Evolutionary conservation across 2,797 vertebrate species (phyloP).

Genomic region (Falco peregrinus): DNA sequence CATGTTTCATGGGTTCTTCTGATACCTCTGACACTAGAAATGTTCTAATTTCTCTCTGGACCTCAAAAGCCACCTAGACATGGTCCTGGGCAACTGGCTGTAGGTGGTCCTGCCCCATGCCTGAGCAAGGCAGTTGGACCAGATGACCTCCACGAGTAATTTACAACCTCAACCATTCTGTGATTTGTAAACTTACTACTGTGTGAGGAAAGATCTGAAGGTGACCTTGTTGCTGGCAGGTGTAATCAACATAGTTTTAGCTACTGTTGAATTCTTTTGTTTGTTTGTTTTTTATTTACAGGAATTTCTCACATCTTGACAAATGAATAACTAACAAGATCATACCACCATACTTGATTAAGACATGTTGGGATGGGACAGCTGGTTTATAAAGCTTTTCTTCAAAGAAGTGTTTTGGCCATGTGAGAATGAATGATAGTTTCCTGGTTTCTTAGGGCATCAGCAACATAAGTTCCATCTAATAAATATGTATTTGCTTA

Average conservation of each 20-base stretch:
- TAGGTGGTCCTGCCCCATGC: not conserved
- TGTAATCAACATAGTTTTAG: not conserved
- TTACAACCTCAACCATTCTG: not conserved
- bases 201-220: not conserved
- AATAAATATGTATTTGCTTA: not conserved
- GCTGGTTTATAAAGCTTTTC: not conserved
- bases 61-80: not conserved
- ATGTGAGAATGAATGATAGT: not conserved
- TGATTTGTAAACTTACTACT: not conserved
- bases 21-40: not conserved
- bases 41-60: not conserved
- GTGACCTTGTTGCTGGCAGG: not conserved
- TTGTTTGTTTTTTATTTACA: not conserved
- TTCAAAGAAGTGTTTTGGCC: not conserved
- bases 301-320: not conserved
- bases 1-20: not conserved
- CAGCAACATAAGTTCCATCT: not conserved
- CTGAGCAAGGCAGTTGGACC: not conserved
- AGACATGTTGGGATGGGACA: not conserved
- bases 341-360: not conserved
- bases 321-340: not conserved
- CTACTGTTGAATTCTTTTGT: not conserved
- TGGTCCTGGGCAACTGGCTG: fast-evolving
- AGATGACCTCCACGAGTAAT: not conserved
- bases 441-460: not conserved